phyloP scores from a whole-genome alignment of 2,888 invertebrate species.

The Scaptomyza parva region DNA sequence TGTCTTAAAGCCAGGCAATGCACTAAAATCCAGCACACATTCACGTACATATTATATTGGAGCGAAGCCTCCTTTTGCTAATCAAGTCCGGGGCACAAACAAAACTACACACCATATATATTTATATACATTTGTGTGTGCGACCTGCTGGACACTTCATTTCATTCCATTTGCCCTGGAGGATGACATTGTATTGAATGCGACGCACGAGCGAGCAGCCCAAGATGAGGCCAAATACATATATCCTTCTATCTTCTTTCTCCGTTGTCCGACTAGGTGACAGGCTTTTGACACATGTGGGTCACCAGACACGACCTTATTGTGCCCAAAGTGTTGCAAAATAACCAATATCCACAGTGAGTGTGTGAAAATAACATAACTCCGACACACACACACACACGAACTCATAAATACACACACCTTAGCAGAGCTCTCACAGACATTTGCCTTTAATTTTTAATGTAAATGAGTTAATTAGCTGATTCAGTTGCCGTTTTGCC shows the following conservation, averaged over 20 bases:
- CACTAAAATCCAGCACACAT: slow-evolving; percentile 60
- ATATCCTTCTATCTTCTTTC: too few relatives aligned
- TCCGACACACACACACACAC: neutral
- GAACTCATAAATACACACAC: slow-evolving; percentile 1
- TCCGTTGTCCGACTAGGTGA: slow-evolving; percentile 56
- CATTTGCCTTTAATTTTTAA: slow-evolving; percentile 40
- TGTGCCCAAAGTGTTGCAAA: slow-evolving; percentile 51
- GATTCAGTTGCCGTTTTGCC: slow-evolving; percentile 61
- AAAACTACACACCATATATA: slow-evolving; percentile 9
- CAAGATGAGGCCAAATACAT: slow-evolving; percentile 12
- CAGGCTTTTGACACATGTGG: slow-evolving; percentile 68
- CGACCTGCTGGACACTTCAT: slow-evolving; percentile 50
- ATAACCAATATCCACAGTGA: slow-evolving; percentile 34
- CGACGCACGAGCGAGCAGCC: slow-evolving; percentile 70
- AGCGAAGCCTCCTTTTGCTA: slow-evolving; percentile 33
- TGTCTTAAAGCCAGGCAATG: slow-evolving; percentile 67
- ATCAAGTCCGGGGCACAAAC: slow-evolving; percentile 41
- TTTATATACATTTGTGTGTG: slow-evolving; percentile 3
- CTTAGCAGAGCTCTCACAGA: neutral
- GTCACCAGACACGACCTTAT: slow-evolving; percentile 41
- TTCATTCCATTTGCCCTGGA: slow-evolving; percentile 54
- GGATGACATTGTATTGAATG: slow-evolving; percentile 57
- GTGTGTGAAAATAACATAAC: slow-evolving; percentile 1
- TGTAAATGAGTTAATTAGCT: slow-evolving; percentile 74
- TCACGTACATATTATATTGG: slow-evolving; percentile 49